Base-by-base conservation (phyloP, 1,140 invertebrate genomes). In the silkworm (Bombyx mori) region DNA sequence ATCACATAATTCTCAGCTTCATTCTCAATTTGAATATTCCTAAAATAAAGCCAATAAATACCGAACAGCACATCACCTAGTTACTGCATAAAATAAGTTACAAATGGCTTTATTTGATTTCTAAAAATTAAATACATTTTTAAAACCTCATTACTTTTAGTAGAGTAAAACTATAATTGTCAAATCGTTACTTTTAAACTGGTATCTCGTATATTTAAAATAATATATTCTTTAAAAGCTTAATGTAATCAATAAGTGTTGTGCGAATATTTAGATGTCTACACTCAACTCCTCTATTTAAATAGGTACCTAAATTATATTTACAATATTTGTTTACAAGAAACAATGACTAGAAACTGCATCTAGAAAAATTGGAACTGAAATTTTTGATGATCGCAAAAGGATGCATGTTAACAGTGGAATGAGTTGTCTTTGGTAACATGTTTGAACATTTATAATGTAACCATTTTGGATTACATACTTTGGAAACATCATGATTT, bases 381-480 rank as follows among this genome's bases (percentile, higher is more conserved):
- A 68, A 73, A 66, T 73, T 68, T 73, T 35, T 54, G 72, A 73
- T 78, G 80, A 66, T 59, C 61, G 50, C 57, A 63, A 59, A 61
- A 61, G 61, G 58, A 62, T 35, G n/a, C 8, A 42, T 18, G 22
- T n/a, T 22, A 44, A 42, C 35, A 48, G 26, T 51, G 78, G 79
- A 83, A 82, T 82, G 80, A 71, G 80, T 69, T 61, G 73, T 82
- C 80, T 86, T 86, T 83, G 82, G 82, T 85, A 82, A 83, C 75
- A 70, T 69, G 72, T 79, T 81, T 77, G 74, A 77, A 81, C 75
- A 71, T 51, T 7, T 8, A 51, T 18, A 67, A 50, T 57, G 26
- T 35, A 35, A 35, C 26, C 26, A 5, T 2, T 10, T 1, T 7
- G 48, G 1, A 49, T 49, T 22, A 49, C 48, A 49, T 49, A 43